A percentile compares a stretch with the other conserved stretches of the same genome.
Evolutionary conservation across 2,113 vertebrate genomes (phyloP).

Genomic region (Dendropsophus ebraccatus): DNA sequence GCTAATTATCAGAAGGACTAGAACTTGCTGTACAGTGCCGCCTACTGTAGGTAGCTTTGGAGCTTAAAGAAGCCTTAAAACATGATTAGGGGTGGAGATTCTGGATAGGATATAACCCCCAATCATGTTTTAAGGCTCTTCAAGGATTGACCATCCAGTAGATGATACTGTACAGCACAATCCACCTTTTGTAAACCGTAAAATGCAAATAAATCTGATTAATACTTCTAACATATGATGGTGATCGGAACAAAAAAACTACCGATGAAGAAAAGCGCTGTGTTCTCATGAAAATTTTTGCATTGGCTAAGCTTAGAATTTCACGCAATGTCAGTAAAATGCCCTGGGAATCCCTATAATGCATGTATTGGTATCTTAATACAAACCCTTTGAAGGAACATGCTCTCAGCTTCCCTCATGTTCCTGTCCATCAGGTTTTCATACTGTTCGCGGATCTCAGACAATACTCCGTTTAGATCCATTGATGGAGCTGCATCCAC

Average conservation of each 20-base stretch:
- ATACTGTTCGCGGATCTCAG: slow-evolving; percentile 76
- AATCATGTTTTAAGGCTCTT: neutral
- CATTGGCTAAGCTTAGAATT: neutral
- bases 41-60: too few species aligned
- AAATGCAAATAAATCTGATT: neutral
- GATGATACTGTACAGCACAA: neutral
- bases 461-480: slow-evolving; percentile 68
- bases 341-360: too few species aligned
- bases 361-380: too few species aligned
- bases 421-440: slow-evolving; percentile 72
- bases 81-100: too few species aligned
- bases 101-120: too few species aligned
- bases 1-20: too few species aligned
- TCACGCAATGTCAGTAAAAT: too few species aligned
- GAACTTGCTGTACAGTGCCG: too few species aligned
- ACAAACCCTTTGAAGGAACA: slow-evolving; percentile 69
- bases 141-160: too few species aligned
- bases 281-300: neutral
- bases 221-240: neutral
- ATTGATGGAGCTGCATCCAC: slow-evolving; percentile 75
- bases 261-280: neutral
- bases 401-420: slow-evolving; percentile 73
- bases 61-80: too few species aligned
- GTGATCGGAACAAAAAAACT: neutral
- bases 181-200: neutral